Evolutionary conservation across 2,113 vertebrate species (phyloP).

Genomic region (Tachysurus vachellii): DNA sequence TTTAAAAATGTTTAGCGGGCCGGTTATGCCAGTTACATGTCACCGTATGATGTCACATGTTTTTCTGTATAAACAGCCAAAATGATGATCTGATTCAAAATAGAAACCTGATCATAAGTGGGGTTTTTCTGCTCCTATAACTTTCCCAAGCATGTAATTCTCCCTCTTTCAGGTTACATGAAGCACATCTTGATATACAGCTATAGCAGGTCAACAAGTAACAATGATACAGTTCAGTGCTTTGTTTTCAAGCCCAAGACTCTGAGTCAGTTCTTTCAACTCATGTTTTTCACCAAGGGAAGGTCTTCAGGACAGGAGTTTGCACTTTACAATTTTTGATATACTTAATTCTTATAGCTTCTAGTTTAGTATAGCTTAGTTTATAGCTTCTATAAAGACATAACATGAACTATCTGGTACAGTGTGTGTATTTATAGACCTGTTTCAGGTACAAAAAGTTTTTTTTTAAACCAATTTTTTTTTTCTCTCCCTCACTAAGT

Average conservation of each 20-base stretch:
- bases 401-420: no score
- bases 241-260: neutral
- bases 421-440: no score
- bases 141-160: neutral
- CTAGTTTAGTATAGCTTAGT: no score
- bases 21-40: neutral
- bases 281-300: neutral
- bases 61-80: neutral
- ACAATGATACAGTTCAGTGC: neutral
- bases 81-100: neutral
- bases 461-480: no score
- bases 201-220: neutral
- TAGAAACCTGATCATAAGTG: neutral
- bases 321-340: neutral
- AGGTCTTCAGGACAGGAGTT: neutral
- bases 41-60: no score
- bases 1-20: neutral
- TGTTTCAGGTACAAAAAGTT: no score
- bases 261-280: neutral
- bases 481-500: no score
- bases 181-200: neutral
- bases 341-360: neutral
- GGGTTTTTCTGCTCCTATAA: neutral
- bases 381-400: no score
- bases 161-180: neutral